These are phyloP conservation scores for Pandemis heparana DNA, from an alignment of 2,888 invertebrate species.

Conservation along the genomic window DNA sequence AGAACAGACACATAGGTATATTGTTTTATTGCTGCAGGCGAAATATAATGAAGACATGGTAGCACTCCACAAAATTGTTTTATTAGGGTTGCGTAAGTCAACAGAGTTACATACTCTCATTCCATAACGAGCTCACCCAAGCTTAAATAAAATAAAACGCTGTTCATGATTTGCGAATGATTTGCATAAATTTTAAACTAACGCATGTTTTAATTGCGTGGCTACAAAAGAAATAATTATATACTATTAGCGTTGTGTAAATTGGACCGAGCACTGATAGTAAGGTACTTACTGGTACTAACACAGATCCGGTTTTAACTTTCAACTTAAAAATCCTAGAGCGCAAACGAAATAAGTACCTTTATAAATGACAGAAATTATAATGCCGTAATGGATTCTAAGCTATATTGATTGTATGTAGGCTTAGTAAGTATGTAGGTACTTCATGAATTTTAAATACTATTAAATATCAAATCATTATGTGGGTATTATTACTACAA, in stretches of 20 bases:
- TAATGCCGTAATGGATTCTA: neutral
- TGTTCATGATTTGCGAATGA: slow-evolving; percentile 10
- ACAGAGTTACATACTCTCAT: slow-evolving; percentile 12
- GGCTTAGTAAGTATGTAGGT: too few relatives aligned
- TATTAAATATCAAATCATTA: too few relatives aligned
- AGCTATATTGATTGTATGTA: too few relatives aligned
- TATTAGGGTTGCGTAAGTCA: slow-evolving; percentile 22
- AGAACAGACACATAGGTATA: neutral
- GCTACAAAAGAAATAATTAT: neutral
- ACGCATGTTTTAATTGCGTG: neutral
- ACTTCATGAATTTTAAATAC: too few relatives aligned
- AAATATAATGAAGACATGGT: slow-evolving; percentile 3
- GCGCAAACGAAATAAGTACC: too few relatives aligned
- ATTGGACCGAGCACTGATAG: neutral
- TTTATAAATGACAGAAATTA: neutral
- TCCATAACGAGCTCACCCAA: slow-evolving; percentile 11
- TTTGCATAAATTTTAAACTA: slow-evolving; percentile 11
- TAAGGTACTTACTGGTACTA: neutral
- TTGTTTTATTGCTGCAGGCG: slow-evolving; percentile 11
- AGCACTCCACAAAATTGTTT: slow-evolving; percentile 8
- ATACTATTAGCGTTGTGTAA: neutral
- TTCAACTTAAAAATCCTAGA: too few relatives aligned
- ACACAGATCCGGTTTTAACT: neutral
- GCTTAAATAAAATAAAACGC: slow-evolving; percentile 20
- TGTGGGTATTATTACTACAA: too few relatives aligned